These are phyloP conservation scores for Neelides sp. DNA, from an alignment of 1,140 invertebrate species.

Conservation along the genomic window DNA sequence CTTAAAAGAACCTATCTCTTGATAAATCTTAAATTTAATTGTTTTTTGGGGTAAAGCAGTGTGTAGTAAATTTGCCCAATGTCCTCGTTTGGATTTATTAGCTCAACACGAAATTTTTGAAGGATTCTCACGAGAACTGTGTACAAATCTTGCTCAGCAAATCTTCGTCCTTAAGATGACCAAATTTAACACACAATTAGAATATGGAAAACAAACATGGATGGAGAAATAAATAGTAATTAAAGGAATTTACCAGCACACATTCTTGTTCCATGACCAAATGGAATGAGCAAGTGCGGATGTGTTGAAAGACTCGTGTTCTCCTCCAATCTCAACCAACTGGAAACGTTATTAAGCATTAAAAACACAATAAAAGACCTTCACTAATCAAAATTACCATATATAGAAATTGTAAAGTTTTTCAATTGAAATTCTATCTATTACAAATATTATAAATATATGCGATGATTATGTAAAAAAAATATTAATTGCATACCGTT, in stretches of 20 bases:
- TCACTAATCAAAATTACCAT: neutral
- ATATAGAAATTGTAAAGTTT: too few species aligned
- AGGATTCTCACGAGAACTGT: constrained; percentile 39
- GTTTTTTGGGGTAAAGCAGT: constrained; percentile 35
- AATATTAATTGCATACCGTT: constrained; percentile 32
- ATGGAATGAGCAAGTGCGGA: constrained; percentile 43
- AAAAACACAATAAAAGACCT: neutral
- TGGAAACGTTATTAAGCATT: neutral
- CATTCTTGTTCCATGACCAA: constrained; percentile 42
- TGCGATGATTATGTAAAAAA: neutral
- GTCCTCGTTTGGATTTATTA: constrained; percentile 21
- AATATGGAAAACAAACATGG: too few species aligned
- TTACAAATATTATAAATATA: neutral
- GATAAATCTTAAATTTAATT: constrained; percentile 32
- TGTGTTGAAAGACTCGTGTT: constrained; percentile 33
- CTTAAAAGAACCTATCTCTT: constrained; percentile 2
- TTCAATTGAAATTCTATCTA: neutral
- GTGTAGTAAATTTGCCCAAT: constrained; percentile 30
- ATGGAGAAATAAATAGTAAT: too few species aligned
- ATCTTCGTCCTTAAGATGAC: constrained; percentile 41
- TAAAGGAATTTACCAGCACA: too few species aligned
- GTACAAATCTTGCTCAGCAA: constrained; percentile 40
- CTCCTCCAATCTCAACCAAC: constrained; percentile 5
- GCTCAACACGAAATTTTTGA: constrained; percentile 35
- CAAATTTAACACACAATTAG: too few species aligned